phyloP scores from a whole-genome alignment of 2,113 vertebrate genomes.

The Himantopus leucocephalus region DNA sequence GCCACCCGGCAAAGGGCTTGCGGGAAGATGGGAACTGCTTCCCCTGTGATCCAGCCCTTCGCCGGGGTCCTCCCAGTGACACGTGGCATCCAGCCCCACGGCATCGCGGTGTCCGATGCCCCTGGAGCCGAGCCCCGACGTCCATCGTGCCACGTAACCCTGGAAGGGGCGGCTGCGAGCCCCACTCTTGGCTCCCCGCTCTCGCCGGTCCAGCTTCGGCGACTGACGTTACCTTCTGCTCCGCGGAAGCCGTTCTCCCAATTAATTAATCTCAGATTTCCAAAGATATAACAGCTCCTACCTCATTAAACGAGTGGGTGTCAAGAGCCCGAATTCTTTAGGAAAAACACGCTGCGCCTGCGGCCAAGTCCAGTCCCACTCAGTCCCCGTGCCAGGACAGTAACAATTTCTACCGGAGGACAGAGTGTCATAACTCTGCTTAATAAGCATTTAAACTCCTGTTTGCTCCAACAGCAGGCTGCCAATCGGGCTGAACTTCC shows the following conservation, averaged over 20 bases:
- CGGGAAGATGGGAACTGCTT: neutral
- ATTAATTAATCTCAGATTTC: neutral
- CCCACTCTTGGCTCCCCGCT: neutral
- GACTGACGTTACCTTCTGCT: neutral
- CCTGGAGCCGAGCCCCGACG: neutral
- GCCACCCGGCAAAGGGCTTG: neutral
- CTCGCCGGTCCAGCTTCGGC: neutral
- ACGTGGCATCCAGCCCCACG: rapidly evolving
- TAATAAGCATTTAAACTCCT: neutral
- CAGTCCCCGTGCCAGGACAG: neutral
- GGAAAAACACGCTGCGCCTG: neutral
- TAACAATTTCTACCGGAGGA: neutral
- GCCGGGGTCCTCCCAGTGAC: neutral
- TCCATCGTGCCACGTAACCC: rapidly evolving
- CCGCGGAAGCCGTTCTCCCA: neutral
- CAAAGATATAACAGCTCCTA: neutral
- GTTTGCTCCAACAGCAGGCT: neutral
- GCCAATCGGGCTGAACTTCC: neutral
- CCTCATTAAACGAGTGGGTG: neutral
- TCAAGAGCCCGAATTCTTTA: neutral
- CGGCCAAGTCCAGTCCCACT: neutral
- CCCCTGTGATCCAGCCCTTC: no score
- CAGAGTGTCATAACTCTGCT: neutral
- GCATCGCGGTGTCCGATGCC: rapidly evolving
- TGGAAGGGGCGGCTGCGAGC: rapidly evolving